Conservation (phyloP, 1,140 invertebrate genomes). For the Helicoverpa armigera region DNA sequence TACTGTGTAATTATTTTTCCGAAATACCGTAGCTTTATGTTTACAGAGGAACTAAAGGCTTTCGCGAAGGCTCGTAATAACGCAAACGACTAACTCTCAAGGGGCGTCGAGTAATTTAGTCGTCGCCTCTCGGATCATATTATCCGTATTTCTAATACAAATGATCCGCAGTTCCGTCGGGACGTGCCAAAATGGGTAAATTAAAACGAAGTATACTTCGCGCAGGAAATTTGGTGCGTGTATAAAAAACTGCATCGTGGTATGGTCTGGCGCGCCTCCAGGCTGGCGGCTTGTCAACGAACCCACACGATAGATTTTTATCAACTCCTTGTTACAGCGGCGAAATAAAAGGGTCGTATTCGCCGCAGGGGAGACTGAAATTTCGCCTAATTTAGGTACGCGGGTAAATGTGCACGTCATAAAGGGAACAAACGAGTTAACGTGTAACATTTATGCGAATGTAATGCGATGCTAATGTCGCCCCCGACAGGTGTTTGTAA, state of each 20-base stretch:
- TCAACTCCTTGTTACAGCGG: constrained; percentile 42
- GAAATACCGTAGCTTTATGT: constrained; percentile 48
- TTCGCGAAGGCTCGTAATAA: constrained; percentile 62
- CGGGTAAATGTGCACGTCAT: constrained; percentile 8
- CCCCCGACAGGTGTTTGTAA: constrained; percentile 39
- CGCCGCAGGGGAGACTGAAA: constrained; percentile 35
- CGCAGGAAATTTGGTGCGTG: constrained; percentile 63
- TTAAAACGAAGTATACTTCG: constrained; percentile 71
- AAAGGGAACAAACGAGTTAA: constrained; percentile 39
- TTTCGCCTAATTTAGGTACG: constrained; percentile 12
- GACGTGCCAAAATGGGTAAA: constrained; percentile 77
- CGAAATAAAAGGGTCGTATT: constrained; percentile 49
- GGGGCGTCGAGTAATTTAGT: constrained; percentile 67
- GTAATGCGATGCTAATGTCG: constrained; percentile 46
- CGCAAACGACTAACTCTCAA: constrained; percentile 60
- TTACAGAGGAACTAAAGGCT: constrained; percentile 52
- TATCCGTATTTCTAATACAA: constrained; percentile 77
- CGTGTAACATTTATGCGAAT: constrained; percentile 42
- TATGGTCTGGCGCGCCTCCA: constrained; percentile 65
- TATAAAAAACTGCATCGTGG: constrained; percentile 67
- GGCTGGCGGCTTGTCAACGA: constrained; percentile 58
- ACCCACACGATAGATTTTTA: constrained; percentile 51
- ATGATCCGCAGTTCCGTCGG: constrained; percentile 73
- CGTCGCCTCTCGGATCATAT: constrained; percentile 70
- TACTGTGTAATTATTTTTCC: constrained; percentile 48